These are phyloP conservation scores for Invenusta paracnida DNA, from an alignment of 2,888 invertebrate species.

Conservation along the genomic window DNA sequence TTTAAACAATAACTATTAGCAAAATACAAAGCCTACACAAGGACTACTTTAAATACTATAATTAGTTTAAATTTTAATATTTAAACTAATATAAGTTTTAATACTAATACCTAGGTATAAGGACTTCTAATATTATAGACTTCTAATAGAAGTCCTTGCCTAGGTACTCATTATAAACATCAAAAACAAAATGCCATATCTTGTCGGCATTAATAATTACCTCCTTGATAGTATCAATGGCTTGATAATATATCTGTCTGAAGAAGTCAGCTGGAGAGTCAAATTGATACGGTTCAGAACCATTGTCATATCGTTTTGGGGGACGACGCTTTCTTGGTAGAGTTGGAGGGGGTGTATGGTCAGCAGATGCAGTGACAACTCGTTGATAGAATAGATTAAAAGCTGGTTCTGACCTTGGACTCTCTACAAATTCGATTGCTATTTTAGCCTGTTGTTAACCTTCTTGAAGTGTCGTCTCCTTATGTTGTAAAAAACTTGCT, in stretches of 20 bases:
- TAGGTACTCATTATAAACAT: too few relatives aligned
- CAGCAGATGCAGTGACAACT: conserved; percentile 13
- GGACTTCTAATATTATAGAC: too few relatives aligned
- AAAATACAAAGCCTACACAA: too few relatives aligned
- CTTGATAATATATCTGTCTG: conserved; percentile 12
- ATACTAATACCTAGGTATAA: too few relatives aligned
- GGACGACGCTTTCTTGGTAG: conserved; percentile 17
- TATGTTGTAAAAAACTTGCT: background rate
- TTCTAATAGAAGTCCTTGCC: too few relatives aligned
- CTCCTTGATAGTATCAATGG: background rate
- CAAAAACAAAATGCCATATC: too few relatives aligned
- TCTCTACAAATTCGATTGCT: background rate
- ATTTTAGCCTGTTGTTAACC: background rate
- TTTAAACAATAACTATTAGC: too few relatives aligned
- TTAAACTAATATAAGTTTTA: too few relatives aligned
- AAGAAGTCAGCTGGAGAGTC: background rate
- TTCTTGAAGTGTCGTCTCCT: background rate
- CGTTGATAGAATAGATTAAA: conserved; percentile 23
- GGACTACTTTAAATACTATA: too few relatives aligned
- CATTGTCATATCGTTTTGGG: conserved; percentile 22
- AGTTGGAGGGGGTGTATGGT: conserved; percentile 4
- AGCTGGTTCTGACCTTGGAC: background rate
- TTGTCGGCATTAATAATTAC: too few relatives aligned
- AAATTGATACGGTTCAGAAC: conserved; percentile 6
- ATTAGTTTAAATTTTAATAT: too few relatives aligned